Base-by-base conservation (phyloP, 2,888 invertebrate genomes). In the Elmis aenea region DNA sequence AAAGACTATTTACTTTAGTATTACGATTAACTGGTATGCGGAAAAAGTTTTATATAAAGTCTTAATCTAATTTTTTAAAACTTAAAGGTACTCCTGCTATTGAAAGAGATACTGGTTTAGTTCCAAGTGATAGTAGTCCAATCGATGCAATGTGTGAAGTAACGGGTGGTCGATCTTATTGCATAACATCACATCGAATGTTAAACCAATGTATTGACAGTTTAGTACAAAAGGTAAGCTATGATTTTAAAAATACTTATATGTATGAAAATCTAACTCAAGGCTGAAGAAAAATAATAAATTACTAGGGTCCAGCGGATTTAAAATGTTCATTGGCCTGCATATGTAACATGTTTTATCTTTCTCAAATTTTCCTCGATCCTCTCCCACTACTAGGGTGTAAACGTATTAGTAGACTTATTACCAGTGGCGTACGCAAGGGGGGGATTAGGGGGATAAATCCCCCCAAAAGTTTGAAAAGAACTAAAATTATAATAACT, bases 121-220 rank as follows among this genome's bases (percentile, higher is more conserved):
- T 96, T 18, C 90, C 95, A 5, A 91, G 91, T 35, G 96, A 97
- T 62, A 80, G 85, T 32, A 93, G 94, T 20, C 92, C 94, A 1
- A 89, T 97, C 50, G 95, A 97, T 67, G 87, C 90, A 4, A 95
- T 99, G 93, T 97, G 97, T 70, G 95, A 96, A 73, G 94, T 94
- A 11, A 99, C 97, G 8, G 97, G 97, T 59, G 97, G 96, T 44
- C 83, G 96, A 26, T 96, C 96, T 0, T 97, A 96, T 69, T 86
- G 88, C 54, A 89, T 97, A 43, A 90, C 92, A 14, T 92, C 93
- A 0, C 95, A 96, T 60, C 79, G 94, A 44, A 91, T 93, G 81
- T 72, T 99, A 61, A 89, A 90, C 77, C 93, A 92, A 63, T 94
- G 95, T 62, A 86, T 99, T 50, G 97, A 99, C 66, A 94, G 93